Base-by-base conservation (phyloP, 2,888 invertebrate species). In the Pseudeuparius sepicola region DNA sequence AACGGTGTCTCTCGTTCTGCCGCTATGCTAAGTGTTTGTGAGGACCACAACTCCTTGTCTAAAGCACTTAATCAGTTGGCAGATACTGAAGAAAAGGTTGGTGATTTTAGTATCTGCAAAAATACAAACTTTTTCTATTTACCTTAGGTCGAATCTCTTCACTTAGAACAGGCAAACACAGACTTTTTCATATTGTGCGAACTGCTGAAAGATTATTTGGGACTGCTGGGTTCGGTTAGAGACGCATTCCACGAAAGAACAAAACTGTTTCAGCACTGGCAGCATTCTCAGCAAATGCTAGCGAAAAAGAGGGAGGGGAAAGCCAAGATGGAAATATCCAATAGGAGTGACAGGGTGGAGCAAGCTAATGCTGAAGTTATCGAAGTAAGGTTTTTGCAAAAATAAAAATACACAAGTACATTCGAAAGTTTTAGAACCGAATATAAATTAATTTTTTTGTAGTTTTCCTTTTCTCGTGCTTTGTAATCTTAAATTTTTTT, bases 141-240 rank as follows among this genome's bases (percentile, higher is more conserved):
- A 12, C 47, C 45, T 20, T 57, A 87, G 75, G 78, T 92, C 14
- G 90, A 93, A 62, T 73, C 81, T 31, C 66, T 96, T 34, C 82
- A 94, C 53, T 71, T 81, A 43, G 89, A 92, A 47, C 96, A 98
- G 63, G 86, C 90, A 2, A 92, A 93, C 57, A 85, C 88, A 0
- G 98, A 99, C 63, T 88, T 90, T 59, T 92, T 81, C 55, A 78
- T 89, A 39, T 70, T 98, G 43, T 82, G 88, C n/a, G 97, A 97
- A 66, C 78, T 92, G 55, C 70, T 97, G 36, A 89, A 93, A 57
- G 96, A 97, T 61, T 94, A 96, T 61, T 76, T 96, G 34, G 82
- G 86, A 1, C 71, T 97, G 10, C 79, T 97, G 47, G 85, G 84
- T 9, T 82, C 94, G 28, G 88, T 94, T 36, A 88, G 93, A 63